Conservation (phyloP, 2,888 invertebrate genomes). For the Lepidonotus clava region DNA sequence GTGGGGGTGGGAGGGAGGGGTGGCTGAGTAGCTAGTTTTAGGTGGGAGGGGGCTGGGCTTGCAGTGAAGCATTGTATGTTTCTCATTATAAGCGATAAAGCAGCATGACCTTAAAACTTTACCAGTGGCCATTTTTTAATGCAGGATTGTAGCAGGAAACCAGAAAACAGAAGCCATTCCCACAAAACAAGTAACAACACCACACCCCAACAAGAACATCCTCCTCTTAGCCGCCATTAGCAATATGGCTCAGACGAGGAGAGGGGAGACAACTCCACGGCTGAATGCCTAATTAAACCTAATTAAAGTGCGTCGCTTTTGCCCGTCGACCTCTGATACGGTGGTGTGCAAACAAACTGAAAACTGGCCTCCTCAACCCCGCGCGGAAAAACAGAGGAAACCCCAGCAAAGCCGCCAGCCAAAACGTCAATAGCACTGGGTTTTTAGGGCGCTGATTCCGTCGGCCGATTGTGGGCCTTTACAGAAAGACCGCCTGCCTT, state of each 20-base stretch:
- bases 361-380: not conserved
- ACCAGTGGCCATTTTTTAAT: no score
- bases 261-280: not conserved
- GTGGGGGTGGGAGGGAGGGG: not conserved
- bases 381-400: slow-evolving; percentile 6
- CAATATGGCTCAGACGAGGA: no score
- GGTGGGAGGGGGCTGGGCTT: not conserved
- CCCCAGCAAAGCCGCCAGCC: not conserved
- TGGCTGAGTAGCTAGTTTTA: not conserved
- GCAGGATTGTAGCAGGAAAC: no score
- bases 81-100: slow-evolving; percentile 45
- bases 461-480: slow-evolving; percentile 13
- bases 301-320: not conserved
- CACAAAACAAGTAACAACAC: no score
- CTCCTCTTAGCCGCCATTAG: no score
- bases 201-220: no score
- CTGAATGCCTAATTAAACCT: slow-evolving; percentile 12
- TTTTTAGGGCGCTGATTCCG: not conserved
- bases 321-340: not conserved
- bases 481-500: not conserved
- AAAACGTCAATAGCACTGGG: slow-evolving; percentile 13
- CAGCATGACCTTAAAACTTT: slow-evolving; percentile 19
- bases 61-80: slow-evolving; percentile 7
- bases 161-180: no score
- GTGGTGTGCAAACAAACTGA: not conserved